These are phyloP conservation scores for Phenganax marumi DNA, from an alignment of 92 coral and sea anemone genomes.

Conservation along the genomic window DNA sequence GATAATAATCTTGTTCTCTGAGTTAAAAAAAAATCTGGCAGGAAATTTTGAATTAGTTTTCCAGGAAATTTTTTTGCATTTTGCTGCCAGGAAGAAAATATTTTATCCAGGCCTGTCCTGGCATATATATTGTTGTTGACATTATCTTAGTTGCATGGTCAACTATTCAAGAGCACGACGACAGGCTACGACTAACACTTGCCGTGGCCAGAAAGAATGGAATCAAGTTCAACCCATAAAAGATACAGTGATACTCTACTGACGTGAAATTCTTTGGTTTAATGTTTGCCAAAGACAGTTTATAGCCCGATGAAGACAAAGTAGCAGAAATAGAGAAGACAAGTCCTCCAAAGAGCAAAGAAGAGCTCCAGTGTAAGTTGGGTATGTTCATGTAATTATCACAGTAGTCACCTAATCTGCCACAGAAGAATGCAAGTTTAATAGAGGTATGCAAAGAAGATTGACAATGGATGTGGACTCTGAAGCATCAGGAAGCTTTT, in stretches of 20 bases:
- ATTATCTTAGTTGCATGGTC: background rate
- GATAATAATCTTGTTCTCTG: too few species aligned
- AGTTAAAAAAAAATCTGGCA: too few species aligned
- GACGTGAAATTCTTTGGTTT: background rate
- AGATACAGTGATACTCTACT: too few species aligned
- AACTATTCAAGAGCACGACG: background rate
- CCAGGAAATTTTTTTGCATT: too few species aligned
- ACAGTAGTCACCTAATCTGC: constrained; percentile 2
- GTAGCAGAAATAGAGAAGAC: background rate
- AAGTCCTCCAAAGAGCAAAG: background rate
- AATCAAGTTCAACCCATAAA: background rate
- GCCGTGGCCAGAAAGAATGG: background rate
- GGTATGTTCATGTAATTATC: constrained; percentile 8
- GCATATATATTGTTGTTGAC: background rate
- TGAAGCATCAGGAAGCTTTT: background rate
- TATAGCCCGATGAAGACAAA: background rate
- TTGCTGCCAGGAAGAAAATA: too few species aligned
- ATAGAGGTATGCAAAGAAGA: background rate
- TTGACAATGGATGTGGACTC: background rate
- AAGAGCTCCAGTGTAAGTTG: background rate
- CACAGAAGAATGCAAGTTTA: background rate
- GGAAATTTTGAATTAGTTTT: too few species aligned
- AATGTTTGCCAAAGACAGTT: background rate
- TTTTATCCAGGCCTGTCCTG: too few species aligned
- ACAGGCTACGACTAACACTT: constrained; percentile 5